A percentile compares a stretch with the other conserved stretches of the same genome.
phyloP scores from a whole-genome alignment of 2,113 vertebrate species.

The Sceloporus tristichus region DNA sequence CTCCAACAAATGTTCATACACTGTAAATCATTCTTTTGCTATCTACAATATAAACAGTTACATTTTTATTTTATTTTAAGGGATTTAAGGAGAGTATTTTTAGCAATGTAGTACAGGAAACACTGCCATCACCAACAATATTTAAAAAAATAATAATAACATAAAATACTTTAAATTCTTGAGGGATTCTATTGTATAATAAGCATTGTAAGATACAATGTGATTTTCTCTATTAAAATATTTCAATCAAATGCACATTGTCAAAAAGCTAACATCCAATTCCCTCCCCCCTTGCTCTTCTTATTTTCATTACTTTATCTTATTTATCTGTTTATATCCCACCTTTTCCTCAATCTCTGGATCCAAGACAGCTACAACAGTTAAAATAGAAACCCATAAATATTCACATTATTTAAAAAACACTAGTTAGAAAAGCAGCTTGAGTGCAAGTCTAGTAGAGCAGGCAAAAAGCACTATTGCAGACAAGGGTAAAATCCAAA shows the following conservation, averaged over 20 bases:
- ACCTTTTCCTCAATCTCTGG: too few species aligned
- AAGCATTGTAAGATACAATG: not conserved
- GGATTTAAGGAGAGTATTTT: fast-evolving
- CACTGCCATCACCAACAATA: not conserved
- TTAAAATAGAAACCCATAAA: too few species aligned
- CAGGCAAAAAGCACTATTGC: too few species aligned
- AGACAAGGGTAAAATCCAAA: too few species aligned
- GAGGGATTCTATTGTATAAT: not conserved
- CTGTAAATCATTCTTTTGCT: not conserved
- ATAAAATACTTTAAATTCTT: not conserved
- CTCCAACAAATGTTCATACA: fast-evolving
- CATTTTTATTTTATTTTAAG: fast-evolving
- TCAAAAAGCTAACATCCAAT: too few species aligned
- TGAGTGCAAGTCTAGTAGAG: too few species aligned
- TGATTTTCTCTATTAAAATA: constrained; percentile 20
- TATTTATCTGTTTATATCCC: too few species aligned
- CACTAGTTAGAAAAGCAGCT: too few species aligned
- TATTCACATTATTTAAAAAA: too few species aligned
- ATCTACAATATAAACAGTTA: fast-evolving
- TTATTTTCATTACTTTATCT: too few species aligned
- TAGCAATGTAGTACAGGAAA: fast-evolving
- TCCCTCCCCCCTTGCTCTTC: too few species aligned
- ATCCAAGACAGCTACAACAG: too few species aligned
- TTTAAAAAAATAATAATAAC: fast-evolving
- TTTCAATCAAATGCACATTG: constrained; percentile 1